A percentile compares a stretch with the other conserved stretches of the same genome.
Evolutionary conservation across 1,140 invertebrate species (phyloP).

Genomic region (Lutraria rhynchaena): DNA sequence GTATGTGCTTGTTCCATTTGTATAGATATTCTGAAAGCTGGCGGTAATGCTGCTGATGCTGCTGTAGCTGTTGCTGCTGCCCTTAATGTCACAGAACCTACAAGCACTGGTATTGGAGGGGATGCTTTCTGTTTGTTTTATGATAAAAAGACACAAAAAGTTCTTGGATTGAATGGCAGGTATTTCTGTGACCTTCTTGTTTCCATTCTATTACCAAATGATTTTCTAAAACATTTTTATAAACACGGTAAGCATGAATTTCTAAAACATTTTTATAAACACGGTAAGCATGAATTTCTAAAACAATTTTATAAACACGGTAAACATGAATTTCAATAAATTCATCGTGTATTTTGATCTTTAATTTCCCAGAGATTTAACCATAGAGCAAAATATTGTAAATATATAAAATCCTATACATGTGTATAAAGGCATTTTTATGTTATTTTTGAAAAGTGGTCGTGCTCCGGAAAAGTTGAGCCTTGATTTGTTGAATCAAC

Average conservation of each 20-base stretch:
- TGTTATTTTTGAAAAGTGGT: slow-evolving; percentile 67
- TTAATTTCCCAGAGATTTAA: too few relatives aligned
- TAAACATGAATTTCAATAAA: too few relatives aligned
- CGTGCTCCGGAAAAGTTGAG: slow-evolving; percentile 66
- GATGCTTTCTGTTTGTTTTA: slow-evolving; percentile 82
- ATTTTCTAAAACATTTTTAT: too few relatives aligned
- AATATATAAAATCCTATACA: too few relatives aligned
- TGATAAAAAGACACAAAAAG: slow-evolving; percentile 73
- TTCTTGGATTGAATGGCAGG: slow-evolving; percentile 79
- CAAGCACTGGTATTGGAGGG: slow-evolving; percentile 82
- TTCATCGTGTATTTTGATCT: too few relatives aligned
- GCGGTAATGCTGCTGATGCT: slow-evolving; percentile 84
- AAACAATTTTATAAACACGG: neutral
- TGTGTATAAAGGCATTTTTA: neutral
- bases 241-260: too few relatives aligned
- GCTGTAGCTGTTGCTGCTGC: slow-evolving; percentile 82
- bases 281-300: too few relatives aligned
- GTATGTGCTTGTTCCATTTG: too few relatives aligned
- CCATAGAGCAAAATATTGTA: too few relatives aligned
- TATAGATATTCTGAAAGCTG: slow-evolving; percentile 80
- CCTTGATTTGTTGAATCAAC: slow-evolving; percentile 63
- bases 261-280: too few relatives aligned
- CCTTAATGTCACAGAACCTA: slow-evolving; percentile 81
- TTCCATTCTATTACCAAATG: too few relatives aligned
- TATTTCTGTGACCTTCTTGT: too few relatives aligned